phyloP scores from a whole-genome alignment of 2,888 invertebrate genomes.

The Caenorhabditis wallacei region DNA sequence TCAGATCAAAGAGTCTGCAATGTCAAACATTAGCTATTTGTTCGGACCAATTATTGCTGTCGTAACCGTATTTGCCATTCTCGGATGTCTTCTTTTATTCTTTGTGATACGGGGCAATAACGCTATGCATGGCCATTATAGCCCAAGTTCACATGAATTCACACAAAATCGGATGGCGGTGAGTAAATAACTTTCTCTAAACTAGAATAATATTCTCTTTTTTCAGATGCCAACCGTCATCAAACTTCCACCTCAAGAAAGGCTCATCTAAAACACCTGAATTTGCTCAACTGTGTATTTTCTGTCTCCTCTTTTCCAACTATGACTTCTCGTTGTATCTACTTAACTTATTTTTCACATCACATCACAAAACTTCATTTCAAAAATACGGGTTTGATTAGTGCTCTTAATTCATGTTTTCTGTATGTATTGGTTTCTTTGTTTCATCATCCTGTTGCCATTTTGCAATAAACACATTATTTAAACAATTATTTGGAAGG shows the following conservation, averaged over 20 bases:
- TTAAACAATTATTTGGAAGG: neutral
- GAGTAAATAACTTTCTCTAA: neutral
- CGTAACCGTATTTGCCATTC: constrained; percentile 75
- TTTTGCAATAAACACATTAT: constrained; percentile 41
- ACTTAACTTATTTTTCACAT: constrained; percentile 55
- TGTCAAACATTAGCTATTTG: constrained; percentile 74
- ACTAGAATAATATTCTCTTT: neutral
- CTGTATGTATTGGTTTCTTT: constrained; percentile 53
- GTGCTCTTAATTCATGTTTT: constrained; percentile 56
- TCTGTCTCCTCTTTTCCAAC: neutral
- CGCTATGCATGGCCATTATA: constrained; percentile 81
- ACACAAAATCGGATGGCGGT: constrained; percentile 71
- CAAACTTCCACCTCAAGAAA: constrained; percentile 77
- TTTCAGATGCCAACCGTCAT: constrained; percentile 76
- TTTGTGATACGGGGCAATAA: constrained; percentile 78
- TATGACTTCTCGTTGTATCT: constrained; percentile 46
- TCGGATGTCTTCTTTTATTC: constrained; percentile 79
- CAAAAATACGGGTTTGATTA: constrained; percentile 54
- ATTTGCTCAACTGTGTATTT: constrained; percentile 35
- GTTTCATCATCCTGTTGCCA: constrained; percentile 15
- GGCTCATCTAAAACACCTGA: constrained; percentile 68
- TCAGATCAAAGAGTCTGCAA: constrained; percentile 71
- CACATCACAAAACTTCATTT: constrained; percentile 56
- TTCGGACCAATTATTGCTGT: constrained; percentile 77
- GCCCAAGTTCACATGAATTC: constrained; percentile 76